Conservation (phyloP, 2,797 vertebrate genomes). For the Mus spretus region DNA sequence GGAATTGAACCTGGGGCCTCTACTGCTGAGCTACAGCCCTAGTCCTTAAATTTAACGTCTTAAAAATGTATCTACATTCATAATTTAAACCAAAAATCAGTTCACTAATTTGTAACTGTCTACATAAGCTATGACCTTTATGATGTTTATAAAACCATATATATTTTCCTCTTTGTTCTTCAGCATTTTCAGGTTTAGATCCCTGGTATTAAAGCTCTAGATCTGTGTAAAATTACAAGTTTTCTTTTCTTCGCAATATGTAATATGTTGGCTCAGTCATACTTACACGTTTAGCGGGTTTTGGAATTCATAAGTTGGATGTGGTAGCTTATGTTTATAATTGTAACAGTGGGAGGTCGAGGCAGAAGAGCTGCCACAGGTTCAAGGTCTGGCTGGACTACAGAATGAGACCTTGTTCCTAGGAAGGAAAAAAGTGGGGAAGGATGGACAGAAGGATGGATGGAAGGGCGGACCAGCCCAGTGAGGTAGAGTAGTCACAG, state of each 20-base stretch:
- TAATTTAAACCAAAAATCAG: slow-evolving; percentile 58
- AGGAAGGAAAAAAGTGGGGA: not conserved
- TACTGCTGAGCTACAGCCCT: not conserved
- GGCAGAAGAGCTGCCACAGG: not conserved
- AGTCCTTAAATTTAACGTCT: slow-evolving; percentile 50
- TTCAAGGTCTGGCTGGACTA: not conserved
- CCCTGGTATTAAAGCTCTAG: slow-evolving; percentile 51
- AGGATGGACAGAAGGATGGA: not conserved
- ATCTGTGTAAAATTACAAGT: slow-evolving; percentile 32
- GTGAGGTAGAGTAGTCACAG: not conserved
- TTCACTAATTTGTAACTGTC: slow-evolving; percentile 59
- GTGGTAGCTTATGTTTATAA: not conserved
- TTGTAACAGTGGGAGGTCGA: not conserved
- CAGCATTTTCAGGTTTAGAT: slow-evolving; percentile 54
- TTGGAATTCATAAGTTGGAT: slow-evolving; percentile 38
- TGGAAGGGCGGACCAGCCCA: not conserved
- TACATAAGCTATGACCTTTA: not conserved
- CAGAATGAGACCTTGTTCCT: not conserved
- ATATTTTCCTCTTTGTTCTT: slow-evolving; percentile 37
- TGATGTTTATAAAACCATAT: not conserved
- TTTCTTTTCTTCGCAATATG: slow-evolving; percentile 61
- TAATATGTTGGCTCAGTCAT: slow-evolving; percentile 25
- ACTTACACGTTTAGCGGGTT: slow-evolving; percentile 23
- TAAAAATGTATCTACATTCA: slow-evolving; percentile 9
- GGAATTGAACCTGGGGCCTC: not conserved